Evolutionary conservation across 1,140 invertebrate species (phyloP), one percentile per base, ranked within the genome.

Genomic region (Pseudomyrmex dendroicus): DNA sequence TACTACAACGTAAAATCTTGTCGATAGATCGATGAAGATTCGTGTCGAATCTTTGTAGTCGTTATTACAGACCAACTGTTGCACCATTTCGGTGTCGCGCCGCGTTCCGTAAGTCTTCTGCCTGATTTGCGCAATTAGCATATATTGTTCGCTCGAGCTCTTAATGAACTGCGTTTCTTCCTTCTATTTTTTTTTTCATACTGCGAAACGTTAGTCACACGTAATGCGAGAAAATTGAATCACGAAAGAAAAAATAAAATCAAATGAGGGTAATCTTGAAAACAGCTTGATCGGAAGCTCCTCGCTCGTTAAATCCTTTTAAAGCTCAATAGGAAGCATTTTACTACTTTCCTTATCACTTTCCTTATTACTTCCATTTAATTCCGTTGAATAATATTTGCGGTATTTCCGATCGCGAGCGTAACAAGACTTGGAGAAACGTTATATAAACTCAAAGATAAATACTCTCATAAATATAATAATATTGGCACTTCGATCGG

Each of bases 31-130:
- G 74, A 25, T 77, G 7, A 17, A 4, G 50, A 50, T n/a, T 15
- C 17, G n/a, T 15, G n/a, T 59, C 76, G 44, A 80, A 70, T 68
- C 64, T 68, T 70, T 54, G 8, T 48, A 72, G 54, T 80, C 76
- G 44, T n/a, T 48, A 59, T 80, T 80, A 80, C 61, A 13, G 66
- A 50, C 76, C 76, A 80, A 80, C 76, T 80, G 76, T 80, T 80
- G 76, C 76, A 66, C 73, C 48, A 72, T 35, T 57, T 72, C 54
- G 76, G 12, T 35, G 59, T 80, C 25, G 64, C 64, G 74, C 7
- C 7, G 52, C 35, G 54, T 72, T 35, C 44, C 35, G 66, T n/a
- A 17, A 17, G 35, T 4, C 46, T 59, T 35, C 76, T 7, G n/a
- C 20, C 20, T 80, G 46, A 80, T 72, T 80, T 59, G 20, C 25